Evolutionary conservation across 2,888 invertebrate species (phyloP).

Genomic region (Phoronis australis): DNA sequence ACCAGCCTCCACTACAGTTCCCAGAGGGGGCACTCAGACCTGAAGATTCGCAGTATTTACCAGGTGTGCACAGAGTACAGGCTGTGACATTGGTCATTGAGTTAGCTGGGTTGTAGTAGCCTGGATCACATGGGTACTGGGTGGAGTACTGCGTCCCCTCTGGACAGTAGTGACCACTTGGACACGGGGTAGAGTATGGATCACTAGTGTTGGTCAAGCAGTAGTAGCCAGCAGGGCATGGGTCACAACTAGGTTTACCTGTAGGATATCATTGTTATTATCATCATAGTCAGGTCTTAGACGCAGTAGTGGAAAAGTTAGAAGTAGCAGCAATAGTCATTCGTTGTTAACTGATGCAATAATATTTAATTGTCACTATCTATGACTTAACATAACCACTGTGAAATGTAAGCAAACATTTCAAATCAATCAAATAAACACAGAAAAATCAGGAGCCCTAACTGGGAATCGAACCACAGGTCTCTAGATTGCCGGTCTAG

Average conservation of each 20-base stretch:
- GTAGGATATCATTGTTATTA: not conserved
- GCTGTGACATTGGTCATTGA: constrained; percentile 20
- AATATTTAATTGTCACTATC: no score
- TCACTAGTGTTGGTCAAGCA: constrained; percentile 35
- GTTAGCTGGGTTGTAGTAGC: constrained; percentile 36
- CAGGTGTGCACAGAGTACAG: constrained; percentile 38
- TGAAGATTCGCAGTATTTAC: constrained; percentile 34
- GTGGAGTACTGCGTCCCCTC: constrained; percentile 28
- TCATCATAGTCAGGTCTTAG: not conserved
- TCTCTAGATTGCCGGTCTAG: no score
- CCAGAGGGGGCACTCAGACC: constrained; percentile 28
- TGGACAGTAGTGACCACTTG: constrained; percentile 38
- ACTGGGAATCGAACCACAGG: no score
- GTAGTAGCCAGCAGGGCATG: constrained; percentile 40
- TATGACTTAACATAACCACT: no score
- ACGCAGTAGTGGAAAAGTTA: no score
- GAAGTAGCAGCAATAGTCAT: no score
- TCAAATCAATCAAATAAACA: no score
- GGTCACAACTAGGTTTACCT: constrained; percentile 33
- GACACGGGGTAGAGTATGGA: constrained; percentile 23
- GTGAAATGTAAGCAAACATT: no score
- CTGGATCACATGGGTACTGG: constrained; percentile 35
- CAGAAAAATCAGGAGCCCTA: no score
- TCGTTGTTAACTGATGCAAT: no score
- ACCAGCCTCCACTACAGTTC: constrained; percentile 42